Percentiles rank a stretch among this genome's conserved stretches.
Evolutionary conservation across 2,113 vertebrate species (phyloP).

Genomic region (Prochilodus magdalenae): DNA sequence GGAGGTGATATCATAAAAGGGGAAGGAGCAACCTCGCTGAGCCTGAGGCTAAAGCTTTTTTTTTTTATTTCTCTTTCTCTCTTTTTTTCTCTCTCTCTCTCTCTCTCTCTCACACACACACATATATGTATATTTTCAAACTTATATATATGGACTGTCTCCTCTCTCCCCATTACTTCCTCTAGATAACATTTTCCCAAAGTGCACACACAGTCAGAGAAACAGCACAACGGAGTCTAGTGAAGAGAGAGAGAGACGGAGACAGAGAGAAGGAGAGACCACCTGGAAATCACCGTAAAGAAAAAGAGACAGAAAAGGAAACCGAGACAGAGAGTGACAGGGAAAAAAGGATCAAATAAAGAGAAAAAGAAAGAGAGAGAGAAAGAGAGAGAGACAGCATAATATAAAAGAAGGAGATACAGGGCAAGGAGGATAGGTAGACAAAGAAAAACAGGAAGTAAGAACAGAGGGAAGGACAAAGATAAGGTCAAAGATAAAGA

Average conservation of each 20-base stretch:
- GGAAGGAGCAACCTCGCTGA: slow-evolving; percentile 17
- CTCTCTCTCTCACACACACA: background rate
- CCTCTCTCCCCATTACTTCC: background rate
- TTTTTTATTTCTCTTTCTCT: slow-evolving; percentile 15
- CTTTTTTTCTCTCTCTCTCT: background rate
- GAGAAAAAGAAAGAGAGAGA: background rate
- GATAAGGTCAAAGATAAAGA: background rate
- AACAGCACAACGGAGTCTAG: background rate
- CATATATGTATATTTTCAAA: background rate
- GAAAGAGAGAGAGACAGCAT: background rate
- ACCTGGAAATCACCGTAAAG: too few relatives aligned
- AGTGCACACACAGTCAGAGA: background rate
- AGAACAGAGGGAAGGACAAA: background rate
- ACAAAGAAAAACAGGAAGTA: background rate
- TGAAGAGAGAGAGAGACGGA: background rate
- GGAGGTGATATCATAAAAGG: slow-evolving; percentile 55
- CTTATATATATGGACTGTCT: background rate
- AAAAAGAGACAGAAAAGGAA: background rate
- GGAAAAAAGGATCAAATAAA: background rate
- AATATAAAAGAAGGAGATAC: background rate
- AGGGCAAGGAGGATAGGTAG: too few relatives aligned
- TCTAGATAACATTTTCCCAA: slow-evolving; percentile 31
- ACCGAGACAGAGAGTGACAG: background rate
- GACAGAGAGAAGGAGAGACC: background rate
- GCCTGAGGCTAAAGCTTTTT: slow-evolving; percentile 28